Conservation (phyloP, 2,888 invertebrate genomes). For the Athalia circularis region DNA sequence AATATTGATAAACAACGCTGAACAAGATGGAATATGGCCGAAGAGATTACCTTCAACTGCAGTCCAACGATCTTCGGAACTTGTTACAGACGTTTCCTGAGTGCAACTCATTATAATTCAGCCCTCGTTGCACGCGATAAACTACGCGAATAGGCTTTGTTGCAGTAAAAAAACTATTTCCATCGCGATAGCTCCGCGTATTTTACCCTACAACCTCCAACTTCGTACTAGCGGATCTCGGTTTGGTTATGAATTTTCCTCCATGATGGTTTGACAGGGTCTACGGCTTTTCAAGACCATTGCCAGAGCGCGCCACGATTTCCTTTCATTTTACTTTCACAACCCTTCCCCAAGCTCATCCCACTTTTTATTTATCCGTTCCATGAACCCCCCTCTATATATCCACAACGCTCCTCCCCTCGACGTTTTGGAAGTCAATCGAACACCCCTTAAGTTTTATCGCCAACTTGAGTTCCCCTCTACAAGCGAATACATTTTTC, state of each 20-base stretch:
- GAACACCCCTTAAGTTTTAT: too few species aligned
- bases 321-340: background rate
- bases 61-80: slow-evolving; percentile 25
- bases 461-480: too few species aligned
- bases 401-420: too few species aligned
- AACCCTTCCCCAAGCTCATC: too few species aligned
- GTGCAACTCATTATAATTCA: slow-evolving; percentile 27
- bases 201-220: slow-evolving; percentile 11
- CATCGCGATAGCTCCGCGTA: slow-evolving; percentile 3
- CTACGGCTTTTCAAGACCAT: background rate
- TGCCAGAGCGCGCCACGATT: slow-evolving; percentile 30
- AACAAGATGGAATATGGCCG: slow-evolving; percentile 28
- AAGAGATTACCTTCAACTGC: slow-evolving; percentile 39
- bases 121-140: slow-evolving; percentile 8
- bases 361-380: too few species aligned
- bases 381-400: too few species aligned
- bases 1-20: slow-evolving; percentile 53
- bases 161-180: slow-evolving; percentile 26
- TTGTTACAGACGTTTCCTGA: slow-evolving; percentile 40
- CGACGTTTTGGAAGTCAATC: too few species aligned
- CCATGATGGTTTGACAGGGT: slow-evolving; percentile 31
- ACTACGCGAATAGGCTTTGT: slow-evolving; percentile 7
- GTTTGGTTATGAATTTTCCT: slow-evolving; percentile 32
- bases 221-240: slow-evolving; percentile 7
- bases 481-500: too few species aligned